These are phyloP conservation scores for Molossus alvarezi DNA, from an alignment of 2,797 vertebrate species.

Conservation along the genomic window DNA sequence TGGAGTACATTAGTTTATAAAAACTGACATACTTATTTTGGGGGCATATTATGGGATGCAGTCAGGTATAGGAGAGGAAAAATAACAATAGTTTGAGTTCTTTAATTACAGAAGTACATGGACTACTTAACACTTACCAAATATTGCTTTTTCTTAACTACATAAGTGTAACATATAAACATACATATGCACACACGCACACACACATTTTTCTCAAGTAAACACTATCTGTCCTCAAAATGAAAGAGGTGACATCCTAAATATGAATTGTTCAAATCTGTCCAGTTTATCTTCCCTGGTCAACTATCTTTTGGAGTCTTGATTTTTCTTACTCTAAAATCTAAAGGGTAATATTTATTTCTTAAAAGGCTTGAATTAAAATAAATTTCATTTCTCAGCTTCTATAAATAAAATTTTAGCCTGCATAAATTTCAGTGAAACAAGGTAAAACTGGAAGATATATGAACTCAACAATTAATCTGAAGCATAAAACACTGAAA, in stretches of 20 bases:
- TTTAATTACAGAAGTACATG: constrained; percentile 22
- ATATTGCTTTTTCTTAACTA: constrained; percentile 29
- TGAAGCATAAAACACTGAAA: constrained; percentile 60
- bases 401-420: background rate
- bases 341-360: background rate
- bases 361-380: constrained; percentile 57
- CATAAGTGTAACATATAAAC: background rate
- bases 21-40: background rate
- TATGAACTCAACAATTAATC: background rate
- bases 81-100: background rate
- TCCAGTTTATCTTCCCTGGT: constrained; percentile 4
- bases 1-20: background rate
- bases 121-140: constrained; percentile 38
- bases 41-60: background rate
- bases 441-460: background rate
- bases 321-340: constrained; percentile 14
- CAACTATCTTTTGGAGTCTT: background rate
- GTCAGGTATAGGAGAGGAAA: background rate
- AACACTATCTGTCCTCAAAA: constrained; percentile 7
- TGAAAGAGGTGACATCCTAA: constrained; percentile 56
- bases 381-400: background rate
- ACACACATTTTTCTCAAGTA: constrained; percentile 13
- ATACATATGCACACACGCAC: background rate
- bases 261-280: constrained; percentile 2
- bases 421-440: constrained; percentile 31